Conservation (phyloP, 2,888 invertebrate genomes). For the Phortica okadai region DNA sequence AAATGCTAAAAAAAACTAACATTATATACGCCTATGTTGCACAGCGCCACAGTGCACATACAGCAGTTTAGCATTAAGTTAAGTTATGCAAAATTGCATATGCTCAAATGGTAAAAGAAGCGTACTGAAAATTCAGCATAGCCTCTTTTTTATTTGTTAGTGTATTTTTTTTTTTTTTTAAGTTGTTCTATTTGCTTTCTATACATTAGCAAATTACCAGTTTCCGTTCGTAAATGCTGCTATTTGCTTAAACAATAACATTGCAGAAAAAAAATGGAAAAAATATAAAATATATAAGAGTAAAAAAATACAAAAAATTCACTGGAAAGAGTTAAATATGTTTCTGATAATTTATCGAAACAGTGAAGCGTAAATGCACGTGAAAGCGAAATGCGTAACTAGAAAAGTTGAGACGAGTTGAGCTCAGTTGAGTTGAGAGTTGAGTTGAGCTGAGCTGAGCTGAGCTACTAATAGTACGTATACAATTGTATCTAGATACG, state of each 20-base stretch:
- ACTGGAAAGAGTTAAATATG: slow-evolving; percentile 56
- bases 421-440: not conserved
- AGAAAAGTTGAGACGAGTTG: not conserved
- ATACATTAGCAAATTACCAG: slow-evolving; percentile 63
- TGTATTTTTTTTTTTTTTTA: slow-evolving; percentile 42
- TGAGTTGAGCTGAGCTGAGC: not conserved
- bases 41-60: too few species aligned
- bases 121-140: too few species aligned
- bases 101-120: too few species aligned
- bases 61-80: too few species aligned
- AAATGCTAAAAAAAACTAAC: too few species aligned
- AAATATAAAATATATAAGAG: slow-evolving; percentile 52
- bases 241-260: slow-evolving; percentile 28
- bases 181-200: slow-evolving; percentile 27
- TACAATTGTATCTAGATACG: not conserved
- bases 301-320: slow-evolving; percentile 49
- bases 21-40: too few species aligned
- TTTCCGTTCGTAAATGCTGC: slow-evolving; percentile 57
- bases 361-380: slow-evolving; percentile 61
- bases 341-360: slow-evolving; percentile 56
- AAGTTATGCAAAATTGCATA: too few species aligned
- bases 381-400: slow-evolving; percentile 29
- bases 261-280: not conserved
- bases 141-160: not conserved
- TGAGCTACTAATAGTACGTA: not conserved